A percentile compares a stretch with the other conserved stretches of the same genome.
These are phyloP conservation scores for Stratiomys singularior DNA, from an alignment of 2,888 invertebrate genomes.

Conservation along the genomic window DNA sequence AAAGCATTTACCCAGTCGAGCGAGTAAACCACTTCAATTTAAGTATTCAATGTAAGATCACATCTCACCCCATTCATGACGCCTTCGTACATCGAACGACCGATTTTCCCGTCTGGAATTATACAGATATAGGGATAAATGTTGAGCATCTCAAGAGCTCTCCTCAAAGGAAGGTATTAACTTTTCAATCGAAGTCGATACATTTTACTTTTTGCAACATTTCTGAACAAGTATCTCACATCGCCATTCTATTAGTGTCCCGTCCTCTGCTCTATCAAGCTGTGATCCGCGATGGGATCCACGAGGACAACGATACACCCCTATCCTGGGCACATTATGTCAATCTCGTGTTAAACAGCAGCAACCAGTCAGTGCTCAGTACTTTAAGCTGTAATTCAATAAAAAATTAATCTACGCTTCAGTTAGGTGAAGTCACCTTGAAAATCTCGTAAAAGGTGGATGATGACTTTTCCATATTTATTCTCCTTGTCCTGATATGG, in stretches of 20 bases:
- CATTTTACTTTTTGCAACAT: conserved; percentile 47
- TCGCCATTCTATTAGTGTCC: background rate
- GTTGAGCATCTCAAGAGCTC: background rate
- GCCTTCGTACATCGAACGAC: background rate
- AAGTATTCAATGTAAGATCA: conserved; percentile 45
- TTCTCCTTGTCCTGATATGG: conserved; percentile 33
- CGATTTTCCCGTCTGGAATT: conserved; percentile 15
- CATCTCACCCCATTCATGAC: conserved; percentile 6
- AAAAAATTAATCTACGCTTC: conserved; percentile 52
- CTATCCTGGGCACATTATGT: conserved; percentile 8
- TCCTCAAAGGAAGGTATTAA: conserved; percentile 48
- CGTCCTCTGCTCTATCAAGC: background rate
- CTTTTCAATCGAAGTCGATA: conserved; percentile 49
- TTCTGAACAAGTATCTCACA: background rate
- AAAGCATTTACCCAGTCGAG: conserved; percentile 51
- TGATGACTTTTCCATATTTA: conserved; percentile 52
- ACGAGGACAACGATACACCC: conserved; percentile 24
- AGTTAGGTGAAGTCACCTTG: conserved; percentile 52
- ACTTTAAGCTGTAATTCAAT: conserved; percentile 49
- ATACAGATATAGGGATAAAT: conserved; percentile 25
- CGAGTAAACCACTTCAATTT: conserved; percentile 51
- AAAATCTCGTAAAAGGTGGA: conserved; percentile 51
- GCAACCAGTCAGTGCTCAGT: conserved; percentile 11
- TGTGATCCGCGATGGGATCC: conserved; percentile 4
- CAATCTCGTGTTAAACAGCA: background rate